Base-by-base conservation (phyloP, 2,113 vertebrate species). In the Prunella himalayana region DNA sequence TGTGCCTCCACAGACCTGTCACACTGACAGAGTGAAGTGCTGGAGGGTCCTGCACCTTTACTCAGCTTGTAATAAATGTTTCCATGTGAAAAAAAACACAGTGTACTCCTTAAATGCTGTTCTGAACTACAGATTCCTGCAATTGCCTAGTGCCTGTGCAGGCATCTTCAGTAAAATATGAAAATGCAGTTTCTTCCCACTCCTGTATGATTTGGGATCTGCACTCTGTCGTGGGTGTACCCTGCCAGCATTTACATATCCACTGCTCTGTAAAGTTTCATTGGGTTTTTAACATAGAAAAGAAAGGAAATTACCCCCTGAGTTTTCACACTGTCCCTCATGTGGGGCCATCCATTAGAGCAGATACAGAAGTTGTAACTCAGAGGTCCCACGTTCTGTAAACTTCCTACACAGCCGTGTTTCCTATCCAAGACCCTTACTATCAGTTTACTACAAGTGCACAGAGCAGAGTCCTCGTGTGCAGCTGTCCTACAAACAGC, bases 81-180 rank as follows among this genome's bases (percentile, higher is more conserved):
- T 28, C 7, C 35, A 41, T 2, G 0, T 65, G 21, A 61, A 88
- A 60, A 60, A 85, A 27, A 3, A 0, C 30, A n/a, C 6, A 3
- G 4, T 22, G 21, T 60, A 14, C 23, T 69, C 66, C 57, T 79
- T 65, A 75, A 84, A 45, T 78, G 39, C 42, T 53, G 7, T 30
- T 51, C 51, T 31, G 63, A 56, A 15, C 10, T 41, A 60, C 63
- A 49, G 2, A 60, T 86, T 64, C 45, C 66, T 92, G 49, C 37
- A 47, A 16, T 31, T 76, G n/a, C 57, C 30, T 42, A 15, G 20
- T 59, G 25, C 31, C 49, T 69, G 11, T 42, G 61, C 53, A 69
- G 63, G 7, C 47, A 41, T 41, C 37, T 61, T 56, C 49, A 86
- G 7, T 30, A 47, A 72, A 72, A 60, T 27, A 33, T 0, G 18